Base-by-base conservation (phyloP, 2,113 vertebrate genomes). In the Eudyptes chrysolophus region DNA sequence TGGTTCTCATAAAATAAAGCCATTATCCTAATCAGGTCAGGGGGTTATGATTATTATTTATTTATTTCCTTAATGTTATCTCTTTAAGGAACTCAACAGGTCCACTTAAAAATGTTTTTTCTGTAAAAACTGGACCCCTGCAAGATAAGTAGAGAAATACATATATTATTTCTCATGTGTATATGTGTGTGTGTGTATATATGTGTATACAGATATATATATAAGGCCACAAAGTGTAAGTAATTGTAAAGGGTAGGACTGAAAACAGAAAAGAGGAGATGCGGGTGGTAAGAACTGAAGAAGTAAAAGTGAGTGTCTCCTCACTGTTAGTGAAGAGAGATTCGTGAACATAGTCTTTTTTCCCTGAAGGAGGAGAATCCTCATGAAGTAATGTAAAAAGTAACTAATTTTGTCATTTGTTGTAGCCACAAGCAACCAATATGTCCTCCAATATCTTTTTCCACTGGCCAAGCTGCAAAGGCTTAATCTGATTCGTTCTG, bases 101-200 rank as follows among this genome's bases (percentile, higher is more conserved):
- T 64, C 15, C 10, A 16, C 13, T 75, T 58, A 46, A 68, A 5
- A 81, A 34, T 6, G 42, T 1, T 32, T 89, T 89, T 92, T 84
- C 16, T 48, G 13, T 57, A 80, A 77, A 68, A 75, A 34, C 4
- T 26, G 24, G 10, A 58, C 62, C 13, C 20, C 16, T 51, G 24
- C 13, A 88, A 92, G 13, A 29, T 15, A 30, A 3, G 4, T 22
- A 49, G 24, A 65, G 5, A 86, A 84, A 83, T 12, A 38, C 1
- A 54, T 16, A 36, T 7, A 7, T 24, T 24, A 64, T 44, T 54
- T 40, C 10, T 65, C 13, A 20, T 48, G 13, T 42, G 13, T 42
- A 2, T 11, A 5, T 29, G 22, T 79, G 5, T 42, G 2, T 22
- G 1, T 26, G 4, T 49, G 1, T 44, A 10, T 10, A 20, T 13